Evolutionary conservation across 1,140 invertebrate species (phyloP), one percentile per base, ranked within the genome.

Genomic region (Caerostris darwini): DNA sequence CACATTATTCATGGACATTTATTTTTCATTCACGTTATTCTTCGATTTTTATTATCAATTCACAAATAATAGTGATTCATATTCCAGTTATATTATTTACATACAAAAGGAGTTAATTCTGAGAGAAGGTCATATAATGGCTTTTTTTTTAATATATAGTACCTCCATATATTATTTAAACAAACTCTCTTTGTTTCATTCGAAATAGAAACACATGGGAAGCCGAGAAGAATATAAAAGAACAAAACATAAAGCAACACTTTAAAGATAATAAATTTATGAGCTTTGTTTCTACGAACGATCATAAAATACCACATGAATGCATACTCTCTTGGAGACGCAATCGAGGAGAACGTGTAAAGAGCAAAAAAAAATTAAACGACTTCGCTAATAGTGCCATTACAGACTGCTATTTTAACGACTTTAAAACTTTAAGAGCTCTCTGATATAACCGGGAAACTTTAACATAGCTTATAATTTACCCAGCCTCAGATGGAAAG

Each of bases 211-310:
- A 34, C 34, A 34, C 34, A 34, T 34, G 34, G 34, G 34, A 34
- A 67, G 12, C n/a, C 14, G n/a, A 67, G 5, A 0, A 6, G 17
- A n/a, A 67, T n/a, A 3, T 67, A 67, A 64, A 64, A 8, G 61
- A 77, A 77, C 50, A 34, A 50, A 77, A 77, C 71, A 77, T 34
- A 50, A 77, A 77, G 34, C 61, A 50, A 85, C 54, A 85, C 56
- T 85, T 59, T 8, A 56, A 57, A 85, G 56, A 85, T 85, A 85
- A 85, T 85, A 58, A 85, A 85, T 85, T 85, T 58, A 85, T 85
- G 56, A 58, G 83, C 17, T 85, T 85, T 85, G 83, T 85, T 85
- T 59, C 57, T 10, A 50, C 10, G 19, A 85, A 85, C 17, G 17
- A 57, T 85, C 83, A 50, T 59, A 85, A 85, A 85, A 57, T 85